Conservation (phyloP, 1,140 invertebrate species). For the Drosophila nasuta region DNA sequence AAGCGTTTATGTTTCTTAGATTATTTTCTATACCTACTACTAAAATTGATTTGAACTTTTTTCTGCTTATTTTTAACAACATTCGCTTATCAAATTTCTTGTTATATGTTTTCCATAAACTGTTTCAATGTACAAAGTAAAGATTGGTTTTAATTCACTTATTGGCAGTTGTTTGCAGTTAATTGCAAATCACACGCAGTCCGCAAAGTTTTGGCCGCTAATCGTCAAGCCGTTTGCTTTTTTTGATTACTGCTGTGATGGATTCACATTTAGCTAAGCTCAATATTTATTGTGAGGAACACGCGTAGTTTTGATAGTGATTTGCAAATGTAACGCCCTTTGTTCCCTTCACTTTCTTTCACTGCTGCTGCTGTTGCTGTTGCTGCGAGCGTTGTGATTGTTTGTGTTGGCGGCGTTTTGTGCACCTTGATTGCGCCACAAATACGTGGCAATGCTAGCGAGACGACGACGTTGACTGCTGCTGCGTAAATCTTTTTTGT, state of each 20-base stretch:
- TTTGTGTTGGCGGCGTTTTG: slow-evolving; percentile 50
- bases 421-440: slow-evolving; percentile 66
- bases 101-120: no score
- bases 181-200: background rate
- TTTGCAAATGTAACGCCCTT: background rate
- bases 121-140: no score
- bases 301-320: background rate
- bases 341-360: no score
- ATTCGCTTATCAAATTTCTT: no score
- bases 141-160: no score
- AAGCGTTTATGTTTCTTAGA: no score
- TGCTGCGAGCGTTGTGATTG: slow-evolving; percentile 25
- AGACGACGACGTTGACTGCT: slow-evolving; percentile 4
- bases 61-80: no score
- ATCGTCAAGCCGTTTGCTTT: background rate
- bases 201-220: background rate
- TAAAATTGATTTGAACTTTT: no score
- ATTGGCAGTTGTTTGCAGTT: background rate
- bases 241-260: background rate
- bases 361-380: background rate
- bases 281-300: background rate
- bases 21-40: no score
- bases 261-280: background rate
- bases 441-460: slow-evolving; percentile 56
- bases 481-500: slow-evolving; percentile 44